Percentiles rank a stretch among this genome's conserved stretches.
These are phyloP conservation scores for Phyllotis vaccarum DNA, from an alignment of 2,797 vertebrate genomes.

Conservation along the genomic window DNA sequence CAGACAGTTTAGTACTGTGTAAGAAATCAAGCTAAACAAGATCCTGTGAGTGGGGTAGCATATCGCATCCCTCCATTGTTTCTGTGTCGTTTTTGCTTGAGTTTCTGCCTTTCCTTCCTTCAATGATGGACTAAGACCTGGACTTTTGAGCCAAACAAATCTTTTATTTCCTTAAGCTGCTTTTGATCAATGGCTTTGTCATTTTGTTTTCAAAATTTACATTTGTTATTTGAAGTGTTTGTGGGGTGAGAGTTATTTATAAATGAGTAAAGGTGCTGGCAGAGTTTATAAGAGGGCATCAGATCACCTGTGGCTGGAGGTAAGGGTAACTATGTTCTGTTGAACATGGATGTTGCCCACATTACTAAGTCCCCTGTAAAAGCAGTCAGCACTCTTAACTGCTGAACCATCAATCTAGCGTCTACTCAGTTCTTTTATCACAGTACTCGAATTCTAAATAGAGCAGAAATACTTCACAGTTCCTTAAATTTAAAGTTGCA, in stretches of 20 bases:
- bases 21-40: not conserved
- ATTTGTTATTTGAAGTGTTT: not conserved
- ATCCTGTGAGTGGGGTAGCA: not conserved
- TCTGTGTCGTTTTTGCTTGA: not conserved
- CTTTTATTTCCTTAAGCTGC: not conserved
- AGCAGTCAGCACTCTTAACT: not conserved
- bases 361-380: not conserved
- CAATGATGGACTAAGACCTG: not conserved
- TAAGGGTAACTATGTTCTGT: too few relatives aligned
- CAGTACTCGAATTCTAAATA: not conserved
- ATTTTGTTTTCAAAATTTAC: not conserved
- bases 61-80: not conserved
- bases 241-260: accelerated
- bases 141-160: not conserved
- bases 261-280: not conserved
- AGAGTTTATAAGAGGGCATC: not conserved
- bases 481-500: not conserved
- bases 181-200: not conserved
- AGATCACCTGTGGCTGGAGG: not conserved
- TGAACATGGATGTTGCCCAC: not conserved
- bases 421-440: not conserved
- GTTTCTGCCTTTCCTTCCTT: not conserved
- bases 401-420: not conserved
- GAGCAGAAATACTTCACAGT: not conserved
- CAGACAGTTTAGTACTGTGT: not conserved